A percentile compares a stretch with the other conserved stretches of the same genome.
These are phyloP conservation scores for Fopius arisanus DNA, from an alignment of 1,140 invertebrate genomes.

Conservation along the genomic window DNA sequence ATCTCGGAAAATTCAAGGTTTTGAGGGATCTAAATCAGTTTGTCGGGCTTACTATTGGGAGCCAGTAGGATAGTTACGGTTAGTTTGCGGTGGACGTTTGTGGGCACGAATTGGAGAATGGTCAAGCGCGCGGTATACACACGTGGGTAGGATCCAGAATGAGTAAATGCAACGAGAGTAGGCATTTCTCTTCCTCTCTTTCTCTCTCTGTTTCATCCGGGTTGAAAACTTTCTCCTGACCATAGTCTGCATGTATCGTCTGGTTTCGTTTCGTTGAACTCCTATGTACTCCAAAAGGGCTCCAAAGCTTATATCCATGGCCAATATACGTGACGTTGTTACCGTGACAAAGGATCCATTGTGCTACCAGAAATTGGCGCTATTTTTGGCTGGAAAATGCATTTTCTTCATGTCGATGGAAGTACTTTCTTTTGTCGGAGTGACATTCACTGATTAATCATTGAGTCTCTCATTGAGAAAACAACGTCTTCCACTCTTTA, in stretches of 20 bases:
- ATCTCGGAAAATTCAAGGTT: conserved; percentile 12
- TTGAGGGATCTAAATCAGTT: conserved; percentile 36
- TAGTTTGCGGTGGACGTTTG: conserved; percentile 39
- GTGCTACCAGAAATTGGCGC: conserved; percentile 25
- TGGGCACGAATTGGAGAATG: conserved; percentile 32
- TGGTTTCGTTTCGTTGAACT: conserved; percentile 17
- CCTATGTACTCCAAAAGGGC: not conserved
- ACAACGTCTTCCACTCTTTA: not conserved
- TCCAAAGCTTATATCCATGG: not conserved
- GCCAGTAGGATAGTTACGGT: conserved; percentile 34
- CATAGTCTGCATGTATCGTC: conserved; percentile 1
- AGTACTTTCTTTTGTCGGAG: not conserved
- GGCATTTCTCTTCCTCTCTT: not conserved
- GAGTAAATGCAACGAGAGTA: conserved; percentile 29
- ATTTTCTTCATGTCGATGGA: not conserved
- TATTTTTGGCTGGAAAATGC: conserved; percentile 24
- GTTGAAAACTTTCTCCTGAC: not conserved
- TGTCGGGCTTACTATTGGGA: conserved; percentile 27
- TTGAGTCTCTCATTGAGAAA: not conserved
- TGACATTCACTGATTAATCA: not conserved
- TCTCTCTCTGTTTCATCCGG: not conserved
- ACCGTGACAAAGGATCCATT: conserved; percentile 26
- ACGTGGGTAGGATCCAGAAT: conserved; percentile 27
- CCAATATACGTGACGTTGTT: conserved; percentile 28
- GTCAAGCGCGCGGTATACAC: conserved; percentile 17